Base-by-base conservation (phyloP, 2,888 invertebrate species). In the Gnatocerus cornutus region DNA sequence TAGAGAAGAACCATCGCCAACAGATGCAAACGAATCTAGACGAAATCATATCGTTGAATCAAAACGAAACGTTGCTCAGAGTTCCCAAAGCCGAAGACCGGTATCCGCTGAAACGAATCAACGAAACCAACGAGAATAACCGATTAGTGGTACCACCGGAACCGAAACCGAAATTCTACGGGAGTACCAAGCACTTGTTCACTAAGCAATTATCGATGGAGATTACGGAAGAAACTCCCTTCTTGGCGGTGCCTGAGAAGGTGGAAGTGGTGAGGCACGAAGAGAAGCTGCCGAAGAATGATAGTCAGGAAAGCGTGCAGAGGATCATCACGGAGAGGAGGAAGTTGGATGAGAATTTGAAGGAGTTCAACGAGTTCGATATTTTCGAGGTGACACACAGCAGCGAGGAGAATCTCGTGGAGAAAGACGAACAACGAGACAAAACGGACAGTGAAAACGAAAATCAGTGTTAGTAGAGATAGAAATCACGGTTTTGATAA, bases 311-410 rank as follows among this genome's bases (percentile, higher is more conserved):
- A 73, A 89, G 88, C 73, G 89, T 90, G 73, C 87, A 89, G 79
- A 87, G 89, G 80, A 89, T 89, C 63, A 89, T 89, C 76, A 88
- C 88, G 7, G 90, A 90, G 81, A 85, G 90, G 73, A 84, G 90
- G 72, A 88, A 89, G 80, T 85, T 89, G 53, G 90, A 89, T 69
- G 84, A 87, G 37, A 83, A 80, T 65, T 73, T 83, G 2, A 83
- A 82, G 73, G 82, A 83, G 74, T 81, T 82, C 65, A 78, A 82
- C 63, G 77, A 80, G 58, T 82, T 76, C 67, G 83, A 84, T 73
- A 85, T 85, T 65, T 85, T 83, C 74, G 84, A 85, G 72, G 75
- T 82, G 16, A 77, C 78, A 16, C 77, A 79, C 64, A 75, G 80
- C 68, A 78, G 80, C 66, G 81, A 81, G 56, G 82, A 82, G 73